Percentiles rank a stretch among this genome's conserved stretches.
Evolutionary conservation across 2,797 vertebrate species (phyloP).

Genomic region (Channa striata): DNA sequence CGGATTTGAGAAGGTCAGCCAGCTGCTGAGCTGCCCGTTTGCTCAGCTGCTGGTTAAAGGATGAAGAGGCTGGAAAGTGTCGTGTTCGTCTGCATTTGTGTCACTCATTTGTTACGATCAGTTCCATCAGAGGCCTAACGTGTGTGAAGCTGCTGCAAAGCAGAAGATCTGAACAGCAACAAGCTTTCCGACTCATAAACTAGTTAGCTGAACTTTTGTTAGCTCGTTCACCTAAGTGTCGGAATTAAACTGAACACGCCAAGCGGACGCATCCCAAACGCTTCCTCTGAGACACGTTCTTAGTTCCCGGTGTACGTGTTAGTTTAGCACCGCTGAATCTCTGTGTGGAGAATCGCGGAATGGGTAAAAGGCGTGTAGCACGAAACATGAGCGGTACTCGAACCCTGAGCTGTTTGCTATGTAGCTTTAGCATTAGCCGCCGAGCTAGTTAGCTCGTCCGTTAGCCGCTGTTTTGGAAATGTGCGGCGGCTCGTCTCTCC

Average conservation of each 20-base stretch:
- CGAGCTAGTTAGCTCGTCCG: conserved; percentile 69
- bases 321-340: no score
- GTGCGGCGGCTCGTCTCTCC: conserved; percentile 52
- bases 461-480: conserved; percentile 69
- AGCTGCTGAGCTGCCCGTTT: conserved; percentile 18
- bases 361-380: neutral
- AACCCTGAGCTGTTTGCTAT: conserved; percentile 32
- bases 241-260: neutral
- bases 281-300: neutral
- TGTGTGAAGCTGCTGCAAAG: conserved; percentile 1
- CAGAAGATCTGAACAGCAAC: neutral
- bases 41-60: neutral
- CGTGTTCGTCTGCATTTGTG: no score
- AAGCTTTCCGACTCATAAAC: conserved; percentile 5
- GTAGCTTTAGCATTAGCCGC: conserved; percentile 77
- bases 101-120: conserved; percentile 60
- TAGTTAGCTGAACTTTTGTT: conserved; percentile 64
- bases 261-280: conserved; percentile 11
- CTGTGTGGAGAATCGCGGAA: neutral
- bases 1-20: conserved; percentile 16
- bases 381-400: conserved; percentile 34
- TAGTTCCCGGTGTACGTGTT: no score
- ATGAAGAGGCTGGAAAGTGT: conserved; percentile 25
- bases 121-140: conserved; percentile 26
- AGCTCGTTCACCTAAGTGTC: conserved; percentile 52